Conservation (phyloP, 2,113 vertebrate genomes). For the Charadrius vociferus region DNA sequence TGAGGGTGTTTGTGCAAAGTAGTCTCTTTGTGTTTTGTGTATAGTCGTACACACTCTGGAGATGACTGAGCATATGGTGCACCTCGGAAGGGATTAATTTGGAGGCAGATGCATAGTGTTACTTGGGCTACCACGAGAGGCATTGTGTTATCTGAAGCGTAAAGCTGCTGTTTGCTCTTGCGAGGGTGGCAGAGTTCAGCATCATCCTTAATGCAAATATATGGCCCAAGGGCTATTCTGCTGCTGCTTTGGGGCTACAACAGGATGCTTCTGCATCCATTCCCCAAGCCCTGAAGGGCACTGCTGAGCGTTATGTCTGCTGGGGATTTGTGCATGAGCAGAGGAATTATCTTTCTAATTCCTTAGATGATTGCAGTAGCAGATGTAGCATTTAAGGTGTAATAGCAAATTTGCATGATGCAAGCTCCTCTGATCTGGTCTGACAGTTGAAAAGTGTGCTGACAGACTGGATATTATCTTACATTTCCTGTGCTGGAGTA, state of each 20-base stretch:
- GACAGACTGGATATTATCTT: background rate
- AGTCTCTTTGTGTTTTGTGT: background rate
- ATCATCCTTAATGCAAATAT: background rate
- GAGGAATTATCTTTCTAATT: background rate
- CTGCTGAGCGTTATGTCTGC: background rate
- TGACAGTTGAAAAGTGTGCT: background rate
- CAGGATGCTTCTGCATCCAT: background rate
- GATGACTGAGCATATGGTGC: background rate
- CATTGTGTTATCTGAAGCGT: background rate
- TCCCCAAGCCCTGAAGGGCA: background rate
- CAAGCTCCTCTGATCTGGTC: background rate
- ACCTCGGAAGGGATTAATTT: background rate
- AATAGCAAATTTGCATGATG: background rate
- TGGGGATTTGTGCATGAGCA: background rate
- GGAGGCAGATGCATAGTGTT: background rate
- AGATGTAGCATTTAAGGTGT: background rate
- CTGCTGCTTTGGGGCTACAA: background rate
- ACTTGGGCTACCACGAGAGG: background rate
- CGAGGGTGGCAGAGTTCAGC: background rate
- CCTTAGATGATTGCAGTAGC: background rate
- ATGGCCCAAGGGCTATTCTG: background rate
- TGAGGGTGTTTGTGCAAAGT: background rate
- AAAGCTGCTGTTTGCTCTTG: background rate
- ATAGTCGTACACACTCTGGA: background rate
- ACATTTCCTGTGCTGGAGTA: background rate